Conservation (phyloP, 64 coral and sea anemone species). For the Porites lutea region DNA sequence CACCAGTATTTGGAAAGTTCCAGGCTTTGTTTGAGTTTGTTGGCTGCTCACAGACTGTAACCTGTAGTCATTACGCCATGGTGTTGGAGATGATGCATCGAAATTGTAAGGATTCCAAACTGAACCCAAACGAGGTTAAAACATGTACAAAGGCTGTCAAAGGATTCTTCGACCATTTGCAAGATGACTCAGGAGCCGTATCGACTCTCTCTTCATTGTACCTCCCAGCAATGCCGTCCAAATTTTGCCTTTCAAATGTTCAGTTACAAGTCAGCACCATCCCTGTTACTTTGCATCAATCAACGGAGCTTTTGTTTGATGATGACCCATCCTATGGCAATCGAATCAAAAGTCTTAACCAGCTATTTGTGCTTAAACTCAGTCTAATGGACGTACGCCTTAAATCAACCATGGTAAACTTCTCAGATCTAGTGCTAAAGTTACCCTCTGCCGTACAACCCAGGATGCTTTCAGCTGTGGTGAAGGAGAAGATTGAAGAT, state of each 20-base stretch:
- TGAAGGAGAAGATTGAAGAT: slow-evolving; percentile 35
- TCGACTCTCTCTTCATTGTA: neutral
- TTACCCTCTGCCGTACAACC: slow-evolving; percentile 55
- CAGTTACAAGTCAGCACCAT: neutral
- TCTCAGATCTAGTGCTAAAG: slow-evolving; percentile 19
- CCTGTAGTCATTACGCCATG: slow-evolving; percentile 39
- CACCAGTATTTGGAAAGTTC: slow-evolving; percentile 12
- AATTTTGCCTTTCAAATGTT: neutral
- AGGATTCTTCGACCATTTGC: slow-evolving; percentile 35
- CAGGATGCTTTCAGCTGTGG: slow-evolving; percentile 34
- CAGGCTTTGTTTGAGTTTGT: slow-evolving; percentile 32
- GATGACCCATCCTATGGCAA: slow-evolving; percentile 48
- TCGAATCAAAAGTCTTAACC: slow-evolving; percentile 36
- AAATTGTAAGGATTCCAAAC: neutral
- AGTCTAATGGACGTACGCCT: neutral
- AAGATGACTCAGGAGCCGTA: neutral
- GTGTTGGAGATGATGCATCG: slow-evolving; percentile 43
- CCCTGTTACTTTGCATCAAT: slow-evolving; percentile 18
- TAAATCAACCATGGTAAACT: neutral
- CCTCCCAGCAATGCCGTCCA: slow-evolving; percentile 8
- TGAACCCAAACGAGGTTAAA: slow-evolving; percentile 39
- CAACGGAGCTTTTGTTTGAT: slow-evolving; percentile 51
- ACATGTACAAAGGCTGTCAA: slow-evolving; percentile 31
- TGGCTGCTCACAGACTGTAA: slow-evolving; percentile 22
- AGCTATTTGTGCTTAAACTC: slow-evolving; percentile 34